Conservation (phyloP, 1,140 invertebrate genomes). For the Drosophila repleta region DNA sequence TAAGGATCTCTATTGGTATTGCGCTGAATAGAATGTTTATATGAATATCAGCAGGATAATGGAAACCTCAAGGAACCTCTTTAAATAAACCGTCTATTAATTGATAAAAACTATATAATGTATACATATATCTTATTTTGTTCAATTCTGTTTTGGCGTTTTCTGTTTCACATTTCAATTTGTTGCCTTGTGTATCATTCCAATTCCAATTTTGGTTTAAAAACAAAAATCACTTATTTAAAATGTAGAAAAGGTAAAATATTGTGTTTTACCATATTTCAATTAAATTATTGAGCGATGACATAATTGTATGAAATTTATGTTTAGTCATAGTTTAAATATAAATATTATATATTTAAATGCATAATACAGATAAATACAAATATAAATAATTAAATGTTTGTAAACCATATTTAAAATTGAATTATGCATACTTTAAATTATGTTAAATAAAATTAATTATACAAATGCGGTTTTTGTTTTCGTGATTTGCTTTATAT, state of each 20-base stretch:
- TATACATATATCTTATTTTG: conserved; percentile 15
- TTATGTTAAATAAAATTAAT: conserved; percentile 83
- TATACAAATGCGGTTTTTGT: conserved; percentile 55
- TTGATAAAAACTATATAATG: conserved; percentile 20
- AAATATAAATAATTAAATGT: conserved; percentile 77
- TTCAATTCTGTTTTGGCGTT: conserved; percentile 39
- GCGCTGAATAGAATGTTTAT: conserved; percentile 38
- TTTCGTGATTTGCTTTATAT: conserved; percentile 1
- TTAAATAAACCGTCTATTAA: conserved; percentile 35
- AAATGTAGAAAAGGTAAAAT: conserved; percentile 50
- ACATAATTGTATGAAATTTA: conserved; percentile 72
- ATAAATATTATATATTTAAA: conserved; percentile 80
- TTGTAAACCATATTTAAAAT: conserved; percentile 80
- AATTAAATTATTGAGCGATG: conserved; percentile 54
- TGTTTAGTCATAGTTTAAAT: conserved; percentile 82
- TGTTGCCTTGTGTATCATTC: conserved; percentile 75
- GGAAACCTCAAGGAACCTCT: conserved; percentile 33
- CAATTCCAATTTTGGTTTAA: conserved; percentile 51
- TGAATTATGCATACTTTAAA: conserved; percentile 79
- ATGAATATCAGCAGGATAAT: conserved; percentile 9
- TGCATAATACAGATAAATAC: conserved; percentile 76
- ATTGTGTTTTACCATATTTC: conserved; percentile 56
- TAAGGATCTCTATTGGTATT: conserved; percentile 58
- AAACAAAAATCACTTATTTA: conserved; percentile 50
- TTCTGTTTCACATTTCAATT: conserved; percentile 51